Base-by-base conservation (phyloP, 1,140 invertebrate species). In the Grapholita molesta region DNA sequence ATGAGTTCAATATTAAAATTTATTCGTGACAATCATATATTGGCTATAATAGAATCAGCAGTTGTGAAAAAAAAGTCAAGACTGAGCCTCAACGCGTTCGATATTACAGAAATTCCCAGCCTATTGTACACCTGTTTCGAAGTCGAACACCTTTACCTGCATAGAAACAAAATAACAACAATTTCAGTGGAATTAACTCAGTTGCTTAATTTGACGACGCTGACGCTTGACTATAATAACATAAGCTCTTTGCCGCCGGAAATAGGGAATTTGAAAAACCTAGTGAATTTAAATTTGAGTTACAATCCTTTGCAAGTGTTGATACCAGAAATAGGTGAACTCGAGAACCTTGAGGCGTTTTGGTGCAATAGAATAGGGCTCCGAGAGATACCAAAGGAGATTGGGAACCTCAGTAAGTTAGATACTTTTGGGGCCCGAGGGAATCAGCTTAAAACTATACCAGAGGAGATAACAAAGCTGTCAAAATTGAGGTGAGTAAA, bases 221-320 rank as follows among this genome's bases (percentile, higher is more conserved):
- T 94, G 48, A 93, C 93, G 8, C 73, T 95, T 77, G 93, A 94
- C 76, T 94, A 96, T 74, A 94, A 94, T 69, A 95, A 95, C 69
- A 91, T 98, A 52, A 94, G 93, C 76, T 94, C 94, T 32, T 93
- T 95, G 77, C 94, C 94, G 7, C 68, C 84, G n/a, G 92, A 93
- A 74, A 91, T 95, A 64, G 93, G 92, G 25, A 85, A 93, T 55
- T 88, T 95, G 70, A 92, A 93, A 70, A 94, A 94, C 79, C 91
- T 98, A 25, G 92, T 96, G 69, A 96, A 94, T 73, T 92, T 98
- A 53, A 97, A 98, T 84, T 88, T 98, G 53, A 97, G 96, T 71
- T 94, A 96, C 69, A 98, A 98, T 87, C 96, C 95, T 72, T 93
- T 98, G 24, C 90, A 88, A 57, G 83, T 83, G 5, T 83, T 98